phyloP scores from a whole-genome alignment of 2,888 invertebrate species.

The Cyclophora albipunctata region DNA sequence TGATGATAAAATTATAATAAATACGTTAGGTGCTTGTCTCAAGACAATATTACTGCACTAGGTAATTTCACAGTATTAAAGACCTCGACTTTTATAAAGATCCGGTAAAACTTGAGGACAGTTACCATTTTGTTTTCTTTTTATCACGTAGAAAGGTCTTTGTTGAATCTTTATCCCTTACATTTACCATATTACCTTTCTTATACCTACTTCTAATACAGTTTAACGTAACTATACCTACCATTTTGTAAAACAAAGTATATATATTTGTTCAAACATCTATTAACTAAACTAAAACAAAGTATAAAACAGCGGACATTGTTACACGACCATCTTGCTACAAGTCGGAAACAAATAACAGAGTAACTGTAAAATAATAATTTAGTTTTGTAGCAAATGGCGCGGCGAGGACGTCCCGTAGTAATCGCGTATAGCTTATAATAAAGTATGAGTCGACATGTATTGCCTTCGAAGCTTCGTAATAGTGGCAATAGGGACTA shows the following conservation, averaged over 20 bases:
- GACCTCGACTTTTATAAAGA: constrained; percentile 2
- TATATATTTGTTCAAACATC: too few species aligned
- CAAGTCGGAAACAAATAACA: neutral
- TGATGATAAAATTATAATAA: constrained; percentile 55
- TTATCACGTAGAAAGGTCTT: too few species aligned
- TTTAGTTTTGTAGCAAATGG: constrained; percentile 1
- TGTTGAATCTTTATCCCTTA: too few species aligned
- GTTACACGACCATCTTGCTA: too few species aligned
- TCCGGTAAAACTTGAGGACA: constrained; percentile 1
- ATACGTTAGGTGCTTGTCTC: constrained; percentile 25
- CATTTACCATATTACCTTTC: too few species aligned
- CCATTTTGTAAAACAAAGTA: neutral
- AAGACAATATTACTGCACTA: constrained; percentile 9
- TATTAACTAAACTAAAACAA: too few species aligned
- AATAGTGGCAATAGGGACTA: constrained; percentile 33
- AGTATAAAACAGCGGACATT: too few species aligned
- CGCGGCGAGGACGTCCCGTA: constrained; percentile 9
- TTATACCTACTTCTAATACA: too few species aligned
- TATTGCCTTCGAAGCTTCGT: constrained; percentile 39
- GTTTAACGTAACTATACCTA: neutral
- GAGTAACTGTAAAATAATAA: neutral
- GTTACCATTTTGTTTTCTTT: constrained; percentile 2
- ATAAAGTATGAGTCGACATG: constrained; percentile 34
- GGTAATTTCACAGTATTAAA: constrained; percentile 15
- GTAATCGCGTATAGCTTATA: constrained; percentile 29